Evolutionary conservation across 2,113 vertebrate species (phyloP), one percentile per base, ranked within the genome.

Genomic region (Stigmatopora argus): DNA sequence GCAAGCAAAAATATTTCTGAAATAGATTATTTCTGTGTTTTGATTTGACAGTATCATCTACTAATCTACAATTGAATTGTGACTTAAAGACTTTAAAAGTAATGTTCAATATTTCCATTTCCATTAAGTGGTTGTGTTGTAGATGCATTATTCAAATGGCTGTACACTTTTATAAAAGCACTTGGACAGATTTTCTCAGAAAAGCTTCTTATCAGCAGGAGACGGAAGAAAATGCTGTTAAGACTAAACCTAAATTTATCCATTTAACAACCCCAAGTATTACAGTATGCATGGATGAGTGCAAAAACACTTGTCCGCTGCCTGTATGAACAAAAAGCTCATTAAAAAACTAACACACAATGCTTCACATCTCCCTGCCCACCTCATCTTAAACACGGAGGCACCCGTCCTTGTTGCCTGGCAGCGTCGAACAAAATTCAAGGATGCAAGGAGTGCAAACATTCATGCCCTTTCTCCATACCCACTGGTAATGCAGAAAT

Each of bases 71-170:
- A 41, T 41, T 41, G 6, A 41, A 41, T 15, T 26, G 26, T 6
- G 0, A 56, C 26, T 31, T 14, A 26, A 26, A 26, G 13, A 56
- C 52, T 55, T 55, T 55, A 21, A 48, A 13, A 17, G 46, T 48
- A 48, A 41, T 41, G 38, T 41, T 41, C 46, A 55, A 26, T 11
- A 15, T 31, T 13, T 31, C 53, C 23, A 3, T 13, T 56, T 11
- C 5, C 23, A 19, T 13, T 1, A 56, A 31, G 23, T 17, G 51
- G 19, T 26, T 53, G 23, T 48, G 67, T 65, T 79, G 21, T 23
- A 14, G 47, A 84, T 87, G 69, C 78, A 89, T 88, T 80, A 87
- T 88, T 89, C 71, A 89, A 51, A 70, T 6, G 55, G 51, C 64
- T 74, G 73, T 65, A 78, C 13, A 67, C 64, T 66, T 77, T 44